A percentile compares a stretch with the other conserved stretches of the same genome.
phyloP scores from a whole-genome alignment of 1,140 invertebrate genomes.

The Trissolcus basalis region DNA sequence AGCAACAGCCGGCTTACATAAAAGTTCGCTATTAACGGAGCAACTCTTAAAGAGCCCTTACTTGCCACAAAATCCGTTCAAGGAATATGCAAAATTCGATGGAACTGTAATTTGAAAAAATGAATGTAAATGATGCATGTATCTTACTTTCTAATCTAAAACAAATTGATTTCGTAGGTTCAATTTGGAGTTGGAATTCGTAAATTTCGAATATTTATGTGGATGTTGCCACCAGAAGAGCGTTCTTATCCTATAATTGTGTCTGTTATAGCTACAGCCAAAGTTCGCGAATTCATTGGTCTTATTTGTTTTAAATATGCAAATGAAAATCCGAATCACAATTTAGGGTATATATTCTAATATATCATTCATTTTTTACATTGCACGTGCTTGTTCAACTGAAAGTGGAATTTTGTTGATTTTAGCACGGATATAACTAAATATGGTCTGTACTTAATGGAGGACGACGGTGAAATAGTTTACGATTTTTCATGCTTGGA shows the following conservation, averaged over 20 bases:
- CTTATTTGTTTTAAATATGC: slow-evolving; percentile 90
- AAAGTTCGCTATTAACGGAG: slow-evolving; percentile 81
- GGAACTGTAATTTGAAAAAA: slow-evolving; percentile 80
- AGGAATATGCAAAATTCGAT: slow-evolving; percentile 94
- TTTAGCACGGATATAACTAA: slow-evolving; percentile 78
- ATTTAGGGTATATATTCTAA: slow-evolving; percentile 76
- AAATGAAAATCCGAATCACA: slow-evolving; percentile 73
- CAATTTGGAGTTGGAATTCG: slow-evolving; percentile 86
- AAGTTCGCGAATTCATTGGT: slow-evolving; percentile 94
- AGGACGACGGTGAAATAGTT: slow-evolving; percentile 98
- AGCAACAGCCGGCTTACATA: slow-evolving; percentile 63
- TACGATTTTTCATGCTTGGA: slow-evolving; percentile 94
- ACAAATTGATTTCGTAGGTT: slow-evolving; percentile 69
- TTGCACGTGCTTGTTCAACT: background rate
- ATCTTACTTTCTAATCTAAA: no score
- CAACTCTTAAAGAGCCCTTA: slow-evolving; percentile 85
- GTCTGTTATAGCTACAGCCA: slow-evolving; percentile 87
- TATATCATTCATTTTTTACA: background rate
- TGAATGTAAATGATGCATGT: no score
- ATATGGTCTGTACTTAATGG: slow-evolving; percentile 93
- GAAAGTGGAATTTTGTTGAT: slow-evolving; percentile 8
- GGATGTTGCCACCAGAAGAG: slow-evolving; percentile 87
- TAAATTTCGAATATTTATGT: slow-evolving; percentile 90
- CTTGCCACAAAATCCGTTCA: slow-evolving; percentile 88
- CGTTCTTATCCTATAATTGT: slow-evolving; percentile 90